A percentile compares a stretch with the other conserved stretches of the same genome.
phyloP scores from a whole-genome alignment of 1,140 invertebrate species.

The Conopomorpha cramerella region DNA sequence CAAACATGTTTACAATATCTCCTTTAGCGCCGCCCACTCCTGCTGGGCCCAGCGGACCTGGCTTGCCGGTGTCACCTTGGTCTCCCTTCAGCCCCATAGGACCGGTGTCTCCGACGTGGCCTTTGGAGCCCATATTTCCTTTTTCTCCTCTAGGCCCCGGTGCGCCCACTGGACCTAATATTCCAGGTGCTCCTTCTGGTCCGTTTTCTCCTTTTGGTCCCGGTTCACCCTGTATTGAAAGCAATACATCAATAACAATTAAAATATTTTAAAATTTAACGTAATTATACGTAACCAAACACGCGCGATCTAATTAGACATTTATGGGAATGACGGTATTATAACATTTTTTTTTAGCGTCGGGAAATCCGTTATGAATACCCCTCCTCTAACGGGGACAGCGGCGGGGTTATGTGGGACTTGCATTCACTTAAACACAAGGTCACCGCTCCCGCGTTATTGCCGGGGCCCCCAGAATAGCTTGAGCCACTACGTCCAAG shows the following conservation, averaged over 20 bases:
- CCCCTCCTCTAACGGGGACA: too few species aligned
- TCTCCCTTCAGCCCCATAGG: constrained; percentile 71
- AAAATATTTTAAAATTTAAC: not conserved
- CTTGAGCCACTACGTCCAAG: too few species aligned
- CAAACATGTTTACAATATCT: constrained; percentile 53
- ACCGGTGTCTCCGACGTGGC: constrained; percentile 75
- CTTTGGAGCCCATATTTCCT: constrained; percentile 71
- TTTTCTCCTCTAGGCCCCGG: constrained; percentile 72
- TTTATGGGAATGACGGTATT: too few species aligned
- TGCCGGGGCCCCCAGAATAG: too few species aligned
- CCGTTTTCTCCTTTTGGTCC: constrained; percentile 69
- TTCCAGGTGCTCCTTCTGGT: constrained; percentile 63
- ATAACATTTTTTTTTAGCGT: too few species aligned
- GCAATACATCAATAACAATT: not conserved
- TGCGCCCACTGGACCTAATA: constrained; percentile 65
- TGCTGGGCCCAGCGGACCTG: constrained; percentile 63
- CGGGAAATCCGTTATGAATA: too few species aligned
- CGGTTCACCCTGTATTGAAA: constrained; percentile 67
- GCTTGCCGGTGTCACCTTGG: constrained; percentile 73
- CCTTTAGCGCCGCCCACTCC: constrained; percentile 72
- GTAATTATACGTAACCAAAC: too few species aligned
- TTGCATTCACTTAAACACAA: too few species aligned
- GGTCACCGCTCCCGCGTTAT: too few species aligned
- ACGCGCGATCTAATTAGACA: too few species aligned
- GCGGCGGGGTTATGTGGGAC: too few species aligned